A percentile compares a stretch with the other conserved stretches of the same genome.
phyloP scores from a whole-genome alignment of 2,888 invertebrate species.

The Caenorhabditis imperialis region DNA sequence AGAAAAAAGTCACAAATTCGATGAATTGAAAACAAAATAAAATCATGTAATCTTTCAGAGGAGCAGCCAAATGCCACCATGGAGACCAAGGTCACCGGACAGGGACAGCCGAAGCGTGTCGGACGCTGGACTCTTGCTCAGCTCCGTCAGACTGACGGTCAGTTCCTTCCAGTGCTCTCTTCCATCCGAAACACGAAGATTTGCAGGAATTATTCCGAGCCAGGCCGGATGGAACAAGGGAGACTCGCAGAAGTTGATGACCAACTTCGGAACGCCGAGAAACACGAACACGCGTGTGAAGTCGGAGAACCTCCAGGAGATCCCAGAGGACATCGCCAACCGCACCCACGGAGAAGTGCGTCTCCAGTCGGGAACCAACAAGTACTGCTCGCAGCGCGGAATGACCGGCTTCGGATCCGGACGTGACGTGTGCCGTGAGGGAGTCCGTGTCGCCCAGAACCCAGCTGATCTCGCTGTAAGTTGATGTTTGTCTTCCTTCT shows the following conservation, averaged over 20 bases:
- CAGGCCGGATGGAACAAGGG: constrained; percentile 79
- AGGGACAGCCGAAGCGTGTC: constrained; percentile 70
- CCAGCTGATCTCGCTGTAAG: constrained; percentile 75
- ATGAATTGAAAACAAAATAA: too few relatives aligned
- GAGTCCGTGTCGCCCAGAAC: constrained; percentile 70
- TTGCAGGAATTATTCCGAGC: constrained; percentile 75
- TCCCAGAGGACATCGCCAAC: constrained; percentile 76
- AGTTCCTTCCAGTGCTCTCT: not conserved
- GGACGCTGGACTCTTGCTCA: constrained; percentile 78
- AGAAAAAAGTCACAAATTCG: too few relatives aligned
- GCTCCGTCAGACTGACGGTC: constrained; percentile 78
- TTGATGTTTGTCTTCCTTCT: constrained; percentile 17
- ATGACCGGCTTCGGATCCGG: constrained; percentile 78
- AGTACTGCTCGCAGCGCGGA: constrained; percentile 70
- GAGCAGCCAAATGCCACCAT: constrained; percentile 77
- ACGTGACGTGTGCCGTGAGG: constrained; percentile 78
- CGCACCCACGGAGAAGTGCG: constrained; percentile 77
- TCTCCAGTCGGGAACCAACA: constrained; percentile 78
- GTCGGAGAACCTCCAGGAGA: constrained; percentile 75
- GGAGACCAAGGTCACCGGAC: constrained; percentile 77
- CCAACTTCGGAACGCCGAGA: constrained; percentile 78
- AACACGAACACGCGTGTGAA: constrained; percentile 76
- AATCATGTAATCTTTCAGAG: constrained; percentile 34
- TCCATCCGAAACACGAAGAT: not conserved
- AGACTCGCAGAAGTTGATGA: constrained; percentile 79